These are phyloP conservation scores for Spheniscus mendiculus DNA, from an alignment of 2,113 vertebrate species.

Conservation along the genomic window DNA sequence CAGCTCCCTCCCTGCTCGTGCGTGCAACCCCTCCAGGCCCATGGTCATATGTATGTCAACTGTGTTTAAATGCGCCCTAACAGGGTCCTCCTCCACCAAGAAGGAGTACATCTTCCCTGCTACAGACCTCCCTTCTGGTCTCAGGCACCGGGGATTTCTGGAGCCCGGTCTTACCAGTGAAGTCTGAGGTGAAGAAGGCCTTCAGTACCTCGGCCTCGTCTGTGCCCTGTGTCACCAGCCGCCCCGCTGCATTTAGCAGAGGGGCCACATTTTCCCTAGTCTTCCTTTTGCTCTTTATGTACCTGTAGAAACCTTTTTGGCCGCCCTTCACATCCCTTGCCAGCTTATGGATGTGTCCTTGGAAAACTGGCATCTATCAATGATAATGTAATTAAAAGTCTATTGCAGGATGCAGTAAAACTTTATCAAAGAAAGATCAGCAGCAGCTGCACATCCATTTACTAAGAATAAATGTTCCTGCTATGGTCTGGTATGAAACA, in stretches of 20 bases:
- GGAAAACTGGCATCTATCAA: background rate
- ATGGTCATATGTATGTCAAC: fast-evolving
- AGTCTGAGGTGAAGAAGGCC: background rate
- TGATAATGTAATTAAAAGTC: background rate
- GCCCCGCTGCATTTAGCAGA: background rate
- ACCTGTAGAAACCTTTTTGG: background rate
- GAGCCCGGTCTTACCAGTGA: background rate
- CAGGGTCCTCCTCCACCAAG: background rate
- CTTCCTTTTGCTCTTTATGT: background rate
- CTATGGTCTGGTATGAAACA: background rate
- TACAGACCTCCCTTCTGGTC: background rate
- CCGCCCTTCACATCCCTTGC: background rate
- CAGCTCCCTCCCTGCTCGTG: background rate
- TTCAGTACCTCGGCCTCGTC: background rate
- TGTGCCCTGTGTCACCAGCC: background rate
- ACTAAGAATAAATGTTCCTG: background rate
- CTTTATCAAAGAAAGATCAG: background rate
- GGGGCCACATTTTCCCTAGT: background rate
- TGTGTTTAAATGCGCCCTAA: background rate
- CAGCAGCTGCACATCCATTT: background rate
- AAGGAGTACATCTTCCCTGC: background rate
- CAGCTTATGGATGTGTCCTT: background rate
- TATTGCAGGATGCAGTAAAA: background rate
- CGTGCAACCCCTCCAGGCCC: background rate
- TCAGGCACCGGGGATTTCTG: background rate